phyloP scores from a whole-genome alignment of 1,140 invertebrate species.

The Cyclargus thomasi region DNA sequence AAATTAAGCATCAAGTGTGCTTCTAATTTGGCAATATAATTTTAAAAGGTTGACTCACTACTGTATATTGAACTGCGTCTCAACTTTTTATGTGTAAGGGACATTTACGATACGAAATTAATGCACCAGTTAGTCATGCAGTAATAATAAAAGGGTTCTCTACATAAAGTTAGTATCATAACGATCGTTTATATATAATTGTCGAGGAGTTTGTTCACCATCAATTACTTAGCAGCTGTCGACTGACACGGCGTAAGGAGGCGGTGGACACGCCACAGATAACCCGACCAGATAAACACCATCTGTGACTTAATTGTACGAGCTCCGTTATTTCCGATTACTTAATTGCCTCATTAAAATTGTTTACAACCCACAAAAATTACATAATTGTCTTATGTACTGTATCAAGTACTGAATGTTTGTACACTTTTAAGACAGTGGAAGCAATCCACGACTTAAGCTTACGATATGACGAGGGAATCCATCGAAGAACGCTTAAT shows the following conservation, averaged over 20 bases:
- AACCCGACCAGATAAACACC: constrained; percentile 17
- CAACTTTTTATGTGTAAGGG: not conserved
- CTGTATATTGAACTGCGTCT: no score
- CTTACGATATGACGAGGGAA: not conserved
- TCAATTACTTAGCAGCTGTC: constrained; percentile 49
- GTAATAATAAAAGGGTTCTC: constrained; percentile 23
- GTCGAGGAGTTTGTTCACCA: constrained; percentile 37
- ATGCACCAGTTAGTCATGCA: not conserved
- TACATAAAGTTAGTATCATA: constrained; percentile 55
- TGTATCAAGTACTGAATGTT: not conserved
- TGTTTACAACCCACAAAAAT: not conserved
- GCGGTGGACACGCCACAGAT: constrained; percentile 35
- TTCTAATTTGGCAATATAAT: no score
- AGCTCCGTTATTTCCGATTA: not conserved
- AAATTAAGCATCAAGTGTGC: no score
- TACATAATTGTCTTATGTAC: not conserved
- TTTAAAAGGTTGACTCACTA: no score
- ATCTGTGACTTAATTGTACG: constrained; percentile 13
- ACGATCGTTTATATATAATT: constrained; percentile 62
- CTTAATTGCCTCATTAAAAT: not conserved
- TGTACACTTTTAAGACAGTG: no score
- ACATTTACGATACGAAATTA: not conserved
- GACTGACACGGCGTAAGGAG: constrained; percentile 29
- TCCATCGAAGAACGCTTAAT: constrained; percentile 8
- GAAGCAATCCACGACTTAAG: no score